Conservation (phyloP, 2,797 vertebrate species). For the Loris lydekkerianus region DNA sequence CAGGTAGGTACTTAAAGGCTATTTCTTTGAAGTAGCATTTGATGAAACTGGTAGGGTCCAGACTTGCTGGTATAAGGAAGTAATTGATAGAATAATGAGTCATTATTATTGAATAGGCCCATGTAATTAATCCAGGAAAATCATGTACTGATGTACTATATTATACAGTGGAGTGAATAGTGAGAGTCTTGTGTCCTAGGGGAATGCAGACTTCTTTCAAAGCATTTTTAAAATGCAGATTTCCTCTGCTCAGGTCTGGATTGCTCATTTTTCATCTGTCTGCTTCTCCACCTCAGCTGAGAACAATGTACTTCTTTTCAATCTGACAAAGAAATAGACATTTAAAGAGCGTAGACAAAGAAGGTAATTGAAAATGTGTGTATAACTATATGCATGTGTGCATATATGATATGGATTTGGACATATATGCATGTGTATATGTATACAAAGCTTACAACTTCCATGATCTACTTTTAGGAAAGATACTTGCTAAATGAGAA, state of each 20-base stretch:
- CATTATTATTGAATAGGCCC: slow-evolving; percentile 76
- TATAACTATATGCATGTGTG: background rate
- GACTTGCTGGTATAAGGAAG: slow-evolving; percentile 60
- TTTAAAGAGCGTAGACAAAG: slow-evolving; percentile 33
- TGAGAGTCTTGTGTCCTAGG: slow-evolving; percentile 60
- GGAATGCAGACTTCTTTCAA: slow-evolving; percentile 71
- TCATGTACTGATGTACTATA: slow-evolving; percentile 68
- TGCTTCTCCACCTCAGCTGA: slow-evolving; percentile 18
- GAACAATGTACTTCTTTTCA: slow-evolving; percentile 36
- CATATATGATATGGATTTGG: no score
- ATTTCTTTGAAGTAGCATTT: slow-evolving; percentile 73
- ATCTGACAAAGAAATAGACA: slow-evolving; percentile 34
- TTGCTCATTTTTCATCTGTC: slow-evolving; percentile 71
- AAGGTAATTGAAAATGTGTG: background rate
- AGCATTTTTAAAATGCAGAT: slow-evolving; percentile 76
- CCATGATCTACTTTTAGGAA: background rate
- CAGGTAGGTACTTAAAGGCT: background rate
- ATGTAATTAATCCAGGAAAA: slow-evolving; percentile 78
- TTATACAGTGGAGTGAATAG: slow-evolving; percentile 58
- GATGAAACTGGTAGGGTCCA: slow-evolving; percentile 64
- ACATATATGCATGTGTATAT: background rate
- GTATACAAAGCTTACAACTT: background rate
- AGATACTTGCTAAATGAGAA: slow-evolving; percentile 13
- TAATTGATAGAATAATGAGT: slow-evolving; percentile 69
- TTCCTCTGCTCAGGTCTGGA: slow-evolving; percentile 48